Conservation (phyloP, 2,888 invertebrate species). For the Andrena bucephala region DNA sequence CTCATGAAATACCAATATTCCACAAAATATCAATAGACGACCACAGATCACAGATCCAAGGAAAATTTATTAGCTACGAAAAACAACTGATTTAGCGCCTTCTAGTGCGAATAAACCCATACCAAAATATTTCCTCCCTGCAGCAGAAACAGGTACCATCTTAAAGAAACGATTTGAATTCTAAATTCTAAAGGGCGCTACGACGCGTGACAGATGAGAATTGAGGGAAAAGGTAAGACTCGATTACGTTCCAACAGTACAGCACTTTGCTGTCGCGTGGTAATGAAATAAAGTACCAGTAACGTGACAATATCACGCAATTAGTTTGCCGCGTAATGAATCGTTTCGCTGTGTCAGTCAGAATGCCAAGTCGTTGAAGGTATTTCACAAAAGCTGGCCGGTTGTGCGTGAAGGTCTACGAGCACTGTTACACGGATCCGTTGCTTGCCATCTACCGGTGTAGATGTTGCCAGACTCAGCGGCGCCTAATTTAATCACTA, state of each 20-base stretch:
- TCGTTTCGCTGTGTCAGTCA: background rate
- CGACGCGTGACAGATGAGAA: background rate
- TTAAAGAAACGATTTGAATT: background rate
- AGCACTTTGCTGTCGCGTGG: background rate
- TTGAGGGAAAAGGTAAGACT: background rate
- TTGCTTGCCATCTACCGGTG: slow-evolving; percentile 36
- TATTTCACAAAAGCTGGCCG: slow-evolving; percentile 30
- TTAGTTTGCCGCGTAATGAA: slow-evolving; percentile 1
- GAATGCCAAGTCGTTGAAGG: slow-evolving; percentile 18
- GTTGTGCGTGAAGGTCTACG: background rate
- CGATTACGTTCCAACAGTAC: background rate
- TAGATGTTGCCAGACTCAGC: slow-evolving; percentile 49
- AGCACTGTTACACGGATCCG: slow-evolving; percentile 11
- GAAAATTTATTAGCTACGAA: too few species aligned
- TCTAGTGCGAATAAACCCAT: too few species aligned
- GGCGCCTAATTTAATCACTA: slow-evolving; percentile 75
- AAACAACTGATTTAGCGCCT: too few species aligned
- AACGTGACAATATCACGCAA: slow-evolving; percentile 13
- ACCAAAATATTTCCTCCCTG: too few species aligned
- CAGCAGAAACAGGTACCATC: too few species aligned
- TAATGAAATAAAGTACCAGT: slow-evolving; percentile 2
- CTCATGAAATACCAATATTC: too few species aligned
- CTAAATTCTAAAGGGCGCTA: background rate
- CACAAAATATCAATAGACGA: too few species aligned
- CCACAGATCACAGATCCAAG: too few species aligned